These are phyloP conservation scores for Marmota monax DNA, from an alignment of 2,113 vertebrate genomes.

Conservation along the genomic window DNA sequence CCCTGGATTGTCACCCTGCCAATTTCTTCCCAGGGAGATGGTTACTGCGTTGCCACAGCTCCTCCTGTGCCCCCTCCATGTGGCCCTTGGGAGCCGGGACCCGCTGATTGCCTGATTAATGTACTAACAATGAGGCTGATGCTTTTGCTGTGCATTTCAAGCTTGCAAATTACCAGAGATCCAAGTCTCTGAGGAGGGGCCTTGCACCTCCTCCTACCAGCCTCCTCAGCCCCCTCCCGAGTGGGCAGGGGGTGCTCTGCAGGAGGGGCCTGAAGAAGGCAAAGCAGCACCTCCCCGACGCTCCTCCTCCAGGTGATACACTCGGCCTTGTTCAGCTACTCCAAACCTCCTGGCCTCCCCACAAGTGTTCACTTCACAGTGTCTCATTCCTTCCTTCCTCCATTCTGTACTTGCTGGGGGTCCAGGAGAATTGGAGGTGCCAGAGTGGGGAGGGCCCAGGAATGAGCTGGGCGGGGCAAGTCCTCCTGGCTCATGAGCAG, in stretches of 20 bases:
- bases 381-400: constrained; percentile 13
- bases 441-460: not conserved
- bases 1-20: not conserved
- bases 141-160: constrained; percentile 56
- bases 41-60: not conserved
- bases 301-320: too few relatives aligned
- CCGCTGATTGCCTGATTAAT: constrained; percentile 59
- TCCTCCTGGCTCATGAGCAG: not conserved
- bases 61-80: not conserved
- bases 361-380: not conserved
- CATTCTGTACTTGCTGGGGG: not conserved
- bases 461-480: too few relatives aligned
- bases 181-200: not conserved
- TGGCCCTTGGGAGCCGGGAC: constrained; percentile 23
- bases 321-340: not conserved
- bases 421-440: not conserved
- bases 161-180: constrained; percentile 63
- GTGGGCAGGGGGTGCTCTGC: not conserved
- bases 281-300: not conserved
- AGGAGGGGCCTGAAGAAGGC: not conserved
- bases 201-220: not conserved
- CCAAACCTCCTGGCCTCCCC: not conserved
- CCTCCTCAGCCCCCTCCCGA: not conserved
- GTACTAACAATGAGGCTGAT: constrained; percentile 33
- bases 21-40: constrained; percentile 36